phyloP scores from a whole-genome alignment of 2,113 vertebrate species.

The Limanda limanda region DNA sequence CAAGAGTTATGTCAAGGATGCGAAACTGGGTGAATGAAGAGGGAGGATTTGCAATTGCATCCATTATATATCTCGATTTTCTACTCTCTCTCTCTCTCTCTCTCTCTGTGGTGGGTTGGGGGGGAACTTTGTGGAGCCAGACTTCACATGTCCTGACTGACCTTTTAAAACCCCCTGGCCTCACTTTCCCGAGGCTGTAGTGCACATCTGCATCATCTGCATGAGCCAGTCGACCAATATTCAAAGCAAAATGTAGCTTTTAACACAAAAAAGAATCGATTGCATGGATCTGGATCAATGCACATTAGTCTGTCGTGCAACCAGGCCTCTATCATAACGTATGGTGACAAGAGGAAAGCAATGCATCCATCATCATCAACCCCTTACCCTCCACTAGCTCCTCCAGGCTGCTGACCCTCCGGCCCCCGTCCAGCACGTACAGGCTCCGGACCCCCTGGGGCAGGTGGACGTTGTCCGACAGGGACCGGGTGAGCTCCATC shows the following conservation, averaged over 20 bases:
- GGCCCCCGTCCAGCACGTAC: constrained; percentile 90
- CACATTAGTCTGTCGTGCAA: constrained; percentile 1
- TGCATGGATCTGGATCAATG: constrained; percentile 21
- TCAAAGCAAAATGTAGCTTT: constrained; percentile 18
- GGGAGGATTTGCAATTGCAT: constrained; percentile 9
- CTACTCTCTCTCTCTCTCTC: background rate
- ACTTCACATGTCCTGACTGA: background rate
- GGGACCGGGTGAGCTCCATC: constrained; percentile 92
- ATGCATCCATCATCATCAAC: background rate
- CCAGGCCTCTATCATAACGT: constrained; percentile 2
- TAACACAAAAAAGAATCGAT: constrained; percentile 33
- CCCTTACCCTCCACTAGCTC: constrained; percentile 93
- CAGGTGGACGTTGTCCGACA: constrained; percentile 95
- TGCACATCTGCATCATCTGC: background rate
- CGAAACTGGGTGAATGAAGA: constrained; percentile 3
- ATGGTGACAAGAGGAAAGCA: background rate
- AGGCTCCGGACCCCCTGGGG: constrained; percentile 94
- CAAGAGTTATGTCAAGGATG: constrained; percentile 42
- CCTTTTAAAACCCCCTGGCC: constrained; percentile 14
- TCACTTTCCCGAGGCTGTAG: background rate
- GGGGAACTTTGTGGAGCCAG: background rate
- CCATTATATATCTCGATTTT: too few species aligned
- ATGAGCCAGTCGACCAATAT: background rate
- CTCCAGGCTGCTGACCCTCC: constrained; percentile 90
- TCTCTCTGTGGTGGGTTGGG: too few species aligned